Percentiles rank a stretch among this genome's conserved stretches.
Evolutionary conservation across 2,113 vertebrate genomes (phyloP).

Genomic region (Nematolebias whitei): DNA sequence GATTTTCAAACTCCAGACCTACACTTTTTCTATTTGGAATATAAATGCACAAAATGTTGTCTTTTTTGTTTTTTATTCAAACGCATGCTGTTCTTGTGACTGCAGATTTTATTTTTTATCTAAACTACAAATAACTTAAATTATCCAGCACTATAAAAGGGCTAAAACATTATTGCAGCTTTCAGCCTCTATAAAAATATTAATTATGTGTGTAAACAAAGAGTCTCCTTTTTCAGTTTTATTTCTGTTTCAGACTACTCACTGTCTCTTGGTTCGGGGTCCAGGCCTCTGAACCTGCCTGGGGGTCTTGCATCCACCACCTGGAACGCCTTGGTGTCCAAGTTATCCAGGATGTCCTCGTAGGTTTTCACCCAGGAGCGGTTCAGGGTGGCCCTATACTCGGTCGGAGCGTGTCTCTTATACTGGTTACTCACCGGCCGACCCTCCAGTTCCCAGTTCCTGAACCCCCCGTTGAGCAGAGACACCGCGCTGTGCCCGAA

Average conservation of each 20-base stretch:
- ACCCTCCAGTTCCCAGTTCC: conserved; percentile 85
- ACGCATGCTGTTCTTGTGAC: no score
- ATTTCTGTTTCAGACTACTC: conserved; percentile 38
- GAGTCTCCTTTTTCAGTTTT: neutral
- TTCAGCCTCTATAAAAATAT: no score
- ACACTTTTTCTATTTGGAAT: no score
- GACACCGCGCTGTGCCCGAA: conserved; percentile 90
- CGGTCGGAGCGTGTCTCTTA: conserved; percentile 54
- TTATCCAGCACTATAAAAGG: no score
- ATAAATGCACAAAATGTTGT: no score
- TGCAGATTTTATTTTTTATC: no score
- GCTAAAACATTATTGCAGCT: no score
- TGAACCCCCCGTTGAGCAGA: conserved; percentile 86
- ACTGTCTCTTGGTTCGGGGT: conserved; percentile 92
- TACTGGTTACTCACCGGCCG: conserved; percentile 69
- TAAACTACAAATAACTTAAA: no score
- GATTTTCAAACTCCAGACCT: no score
- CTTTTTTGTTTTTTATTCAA: no score
- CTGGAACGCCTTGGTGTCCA: conserved; percentile 83
- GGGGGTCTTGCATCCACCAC: conserved; percentile 86
- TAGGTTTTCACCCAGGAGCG: conserved; percentile 83
- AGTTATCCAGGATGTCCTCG: conserved; percentile 86
- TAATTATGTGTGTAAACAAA: neutral
- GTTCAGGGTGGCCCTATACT: conserved; percentile 81
- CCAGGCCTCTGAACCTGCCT: conserved; percentile 86